These are phyloP conservation scores for Salmo trutta DNA, from an alignment of 2,797 vertebrate species.

Conservation along the genomic window DNA sequence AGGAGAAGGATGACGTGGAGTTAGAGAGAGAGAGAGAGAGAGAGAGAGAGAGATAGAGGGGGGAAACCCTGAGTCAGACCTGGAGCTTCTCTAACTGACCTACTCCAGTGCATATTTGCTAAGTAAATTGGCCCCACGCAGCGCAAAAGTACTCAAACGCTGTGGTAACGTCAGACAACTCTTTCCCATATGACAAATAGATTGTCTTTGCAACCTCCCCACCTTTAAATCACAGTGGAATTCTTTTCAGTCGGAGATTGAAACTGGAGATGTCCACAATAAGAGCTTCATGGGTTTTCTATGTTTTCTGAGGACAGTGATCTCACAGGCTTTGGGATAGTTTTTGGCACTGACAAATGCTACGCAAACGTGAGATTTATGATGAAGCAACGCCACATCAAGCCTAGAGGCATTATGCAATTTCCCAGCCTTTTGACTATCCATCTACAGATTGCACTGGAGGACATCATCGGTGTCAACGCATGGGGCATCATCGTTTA, in stretches of 20 bases:
- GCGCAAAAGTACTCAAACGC: conserved; percentile 27
- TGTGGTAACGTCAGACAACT: conserved; percentile 15
- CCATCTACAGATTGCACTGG: neutral
- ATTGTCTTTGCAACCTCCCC: conserved; percentile 31
- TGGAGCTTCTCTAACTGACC: neutral
- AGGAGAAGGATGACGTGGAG: neutral
- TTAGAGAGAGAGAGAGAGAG: neutral
- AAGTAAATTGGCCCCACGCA: conserved; percentile 14
- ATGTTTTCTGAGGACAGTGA: conserved; percentile 29
- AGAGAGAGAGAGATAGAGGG: neutral
- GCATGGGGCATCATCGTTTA: conserved; percentile 1
- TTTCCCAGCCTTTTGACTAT: conserved; percentile 10
- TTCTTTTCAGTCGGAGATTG: conserved; percentile 25
- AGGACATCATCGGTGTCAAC: neutral
- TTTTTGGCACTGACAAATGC: conserved; percentile 41
- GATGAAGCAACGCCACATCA: conserved; percentile 14
- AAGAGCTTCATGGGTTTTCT: conserved; percentile 44
- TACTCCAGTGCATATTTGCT: conserved; percentile 20
- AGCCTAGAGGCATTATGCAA: conserved; percentile 17
- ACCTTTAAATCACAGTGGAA: conserved; percentile 32
- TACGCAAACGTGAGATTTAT: conserved; percentile 13
- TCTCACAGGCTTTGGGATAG: conserved; percentile 17
- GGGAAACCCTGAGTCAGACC: neutral
- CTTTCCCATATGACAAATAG: conserved; percentile 50
- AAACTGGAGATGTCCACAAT: conserved; percentile 22